Percentiles rank a stretch among this genome's conserved stretches.
These are phyloP conservation scores for Bettongia penicillata DNA, from an alignment of 2,113 vertebrate species.

Conservation along the genomic window DNA sequence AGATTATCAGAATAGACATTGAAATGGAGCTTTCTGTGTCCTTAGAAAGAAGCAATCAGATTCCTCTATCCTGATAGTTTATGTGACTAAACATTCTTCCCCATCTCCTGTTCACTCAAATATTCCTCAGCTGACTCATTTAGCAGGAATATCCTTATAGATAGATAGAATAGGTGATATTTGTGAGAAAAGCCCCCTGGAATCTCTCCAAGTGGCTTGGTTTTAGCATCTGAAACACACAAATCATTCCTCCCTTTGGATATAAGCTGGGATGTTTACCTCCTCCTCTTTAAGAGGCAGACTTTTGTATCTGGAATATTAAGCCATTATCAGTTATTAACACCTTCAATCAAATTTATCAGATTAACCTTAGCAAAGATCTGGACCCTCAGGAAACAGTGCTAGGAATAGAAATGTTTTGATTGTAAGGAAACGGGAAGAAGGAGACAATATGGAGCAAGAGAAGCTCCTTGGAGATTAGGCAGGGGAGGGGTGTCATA, in stretches of 20 bases:
- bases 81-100: conserved; percentile 26
- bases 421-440: background rate
- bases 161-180: conserved; percentile 5
- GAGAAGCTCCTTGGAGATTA: background rate
- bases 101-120: background rate
- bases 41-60: background rate
- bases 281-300: background rate
- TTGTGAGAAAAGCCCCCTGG: background rate
- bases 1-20: conserved; percentile 22
- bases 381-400: background rate
- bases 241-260: background rate
- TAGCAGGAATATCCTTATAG: background rate
- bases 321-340: background rate
- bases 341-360: background rate
- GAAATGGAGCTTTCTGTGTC: background rate
- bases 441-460: background rate
- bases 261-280: background rate
- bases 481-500: background rate
- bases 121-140: conserved; percentile 13
- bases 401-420: background rate
- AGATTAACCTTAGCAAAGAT: conserved; percentile 15
- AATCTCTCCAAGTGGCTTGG: background rate
- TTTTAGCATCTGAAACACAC: background rate
- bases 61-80: background rate
- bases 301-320: background rate